A percentile compares a stretch with the other conserved stretches of the same genome.
These are phyloP conservation scores for Theristicus caerulescens DNA, from an alignment of 2,113 vertebrate species.

Conservation along the genomic window DNA sequence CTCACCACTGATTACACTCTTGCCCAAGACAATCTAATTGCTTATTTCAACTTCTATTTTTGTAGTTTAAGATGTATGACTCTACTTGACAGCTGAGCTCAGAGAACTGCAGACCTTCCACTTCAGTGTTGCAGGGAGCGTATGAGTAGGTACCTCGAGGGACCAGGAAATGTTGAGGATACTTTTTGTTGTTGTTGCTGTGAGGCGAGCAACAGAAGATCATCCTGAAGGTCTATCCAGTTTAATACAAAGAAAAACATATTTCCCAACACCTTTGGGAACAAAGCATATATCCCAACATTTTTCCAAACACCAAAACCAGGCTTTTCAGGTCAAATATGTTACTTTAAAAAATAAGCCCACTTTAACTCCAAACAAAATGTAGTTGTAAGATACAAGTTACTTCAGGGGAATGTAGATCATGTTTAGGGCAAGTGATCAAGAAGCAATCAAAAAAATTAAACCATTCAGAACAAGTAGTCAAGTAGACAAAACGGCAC, in stretches of 20 bases:
- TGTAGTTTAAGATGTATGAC: neutral
- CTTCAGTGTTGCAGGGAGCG: neutral
- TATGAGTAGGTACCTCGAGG: accelerated
- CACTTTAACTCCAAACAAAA: neutral
- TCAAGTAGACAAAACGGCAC: neutral
- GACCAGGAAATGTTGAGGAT: neutral
- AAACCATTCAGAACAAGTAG: neutral
- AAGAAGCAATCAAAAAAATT: neutral
- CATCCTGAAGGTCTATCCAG: neutral
- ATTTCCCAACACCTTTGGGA: neutral
- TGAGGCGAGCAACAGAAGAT: neutral
- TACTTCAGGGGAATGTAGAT: neutral
- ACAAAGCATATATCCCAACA: neutral
- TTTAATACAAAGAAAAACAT: neutral
- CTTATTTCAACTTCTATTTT: neutral
- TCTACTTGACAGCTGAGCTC: neutral
- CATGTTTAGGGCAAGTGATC: neutral
- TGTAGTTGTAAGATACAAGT: neutral
- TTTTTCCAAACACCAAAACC: neutral
- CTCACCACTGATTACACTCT: neutral
- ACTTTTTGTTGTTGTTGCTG: neutral
- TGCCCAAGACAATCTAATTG: neutral
- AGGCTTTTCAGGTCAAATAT: neutral
- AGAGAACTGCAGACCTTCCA: neutral
- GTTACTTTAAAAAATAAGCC: neutral